Evolutionary conservation across 2,888 invertebrate species (phyloP).

Genomic region (Yponomeuta plumbellus): DNA sequence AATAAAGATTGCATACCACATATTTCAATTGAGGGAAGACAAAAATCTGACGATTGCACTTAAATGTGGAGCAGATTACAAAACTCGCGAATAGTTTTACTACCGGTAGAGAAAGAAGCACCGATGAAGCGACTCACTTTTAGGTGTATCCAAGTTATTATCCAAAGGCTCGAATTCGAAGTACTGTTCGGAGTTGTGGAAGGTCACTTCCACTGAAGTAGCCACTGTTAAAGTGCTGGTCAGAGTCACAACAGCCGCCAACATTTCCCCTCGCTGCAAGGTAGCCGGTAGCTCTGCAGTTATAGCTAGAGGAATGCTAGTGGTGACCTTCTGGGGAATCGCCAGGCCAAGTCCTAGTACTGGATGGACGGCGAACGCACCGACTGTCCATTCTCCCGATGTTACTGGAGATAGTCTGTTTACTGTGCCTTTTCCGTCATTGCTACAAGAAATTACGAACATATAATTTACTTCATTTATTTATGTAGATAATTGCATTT

Average conservation of each 20-base stretch:
- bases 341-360: constrained; percentile 62
- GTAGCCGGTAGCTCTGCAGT: constrained; percentile 91
- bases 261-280: constrained; percentile 91
- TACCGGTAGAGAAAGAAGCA: too few species aligned
- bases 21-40: too few species aligned
- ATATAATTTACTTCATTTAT: too few species aligned
- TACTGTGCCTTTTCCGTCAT: constrained; percentile 57
- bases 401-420: constrained; percentile 56
- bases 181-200: constrained; percentile 87
- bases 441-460: constrained; percentile 34
- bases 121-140: constrained; percentile 72
- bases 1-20: background rate
- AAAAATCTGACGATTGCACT: too few species aligned
- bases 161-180: constrained; percentile 89
- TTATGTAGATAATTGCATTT: too few species aligned
- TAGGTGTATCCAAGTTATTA: constrained; percentile 82
- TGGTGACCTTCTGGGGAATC: constrained; percentile 48
- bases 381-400: constrained; percentile 53
- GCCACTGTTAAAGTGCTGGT: constrained; percentile 91
- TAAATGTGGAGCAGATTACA: too few species aligned
- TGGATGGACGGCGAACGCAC: constrained; percentile 67
- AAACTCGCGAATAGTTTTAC: too few species aligned
- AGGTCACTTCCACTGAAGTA: constrained; percentile 85
- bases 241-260: constrained; percentile 90
- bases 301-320: constrained; percentile 83